Evolutionary conservation across 2,888 invertebrate genomes (phyloP), one percentile per base, ranked within the genome.

Genomic region (Cryptocephalus moraei): DNA sequence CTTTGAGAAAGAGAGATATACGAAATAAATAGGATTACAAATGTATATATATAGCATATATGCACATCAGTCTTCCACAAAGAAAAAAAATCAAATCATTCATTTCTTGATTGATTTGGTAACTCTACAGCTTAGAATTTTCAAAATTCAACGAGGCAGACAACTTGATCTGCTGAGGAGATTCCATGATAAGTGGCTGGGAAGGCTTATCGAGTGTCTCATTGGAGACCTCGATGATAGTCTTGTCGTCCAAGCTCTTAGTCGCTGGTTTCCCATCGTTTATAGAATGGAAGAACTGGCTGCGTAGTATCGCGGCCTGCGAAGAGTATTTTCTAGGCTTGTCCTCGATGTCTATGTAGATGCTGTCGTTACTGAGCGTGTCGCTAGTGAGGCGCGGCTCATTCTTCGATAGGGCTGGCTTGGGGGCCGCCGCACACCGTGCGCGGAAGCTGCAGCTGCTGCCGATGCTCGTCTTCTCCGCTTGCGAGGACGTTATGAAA

Each of bases 231-330:
- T 68, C 67, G 44, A 69, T 66, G 48, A 68, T 65, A 36, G 67
- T 65, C 53, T 66, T 63, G 48, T 67, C 68, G 45, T 69, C 67
- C 38, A 64, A 55, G 55, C 65, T 67, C 52, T 65, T 65, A 32
- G 63, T 53, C 32, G 62, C 53, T 38, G 62, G 58, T 45, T 62
- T 62, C 42, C 53, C 58, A 48, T 65, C 64, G 41, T 62, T 58
- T 42, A 64, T 65, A 39, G 70, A 66, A 57, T 75, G 73, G 61
- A 77, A 76, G 64, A 77, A 76, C 50, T 76, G 73, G 56, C 73
- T 76, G 56, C 74, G 69, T 48, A 76, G 56, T 48, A 73, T 68
- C 33, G 75, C 73, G 4, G 74, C 71, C 51, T 75, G 74, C 4
- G 75, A 68, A 13, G 70, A 64, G 44, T 72, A 71, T 51, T 72